These are phyloP conservation scores for Albula goreensis DNA, from an alignment of 2,113 vertebrate species.

Conservation along the genomic window DNA sequence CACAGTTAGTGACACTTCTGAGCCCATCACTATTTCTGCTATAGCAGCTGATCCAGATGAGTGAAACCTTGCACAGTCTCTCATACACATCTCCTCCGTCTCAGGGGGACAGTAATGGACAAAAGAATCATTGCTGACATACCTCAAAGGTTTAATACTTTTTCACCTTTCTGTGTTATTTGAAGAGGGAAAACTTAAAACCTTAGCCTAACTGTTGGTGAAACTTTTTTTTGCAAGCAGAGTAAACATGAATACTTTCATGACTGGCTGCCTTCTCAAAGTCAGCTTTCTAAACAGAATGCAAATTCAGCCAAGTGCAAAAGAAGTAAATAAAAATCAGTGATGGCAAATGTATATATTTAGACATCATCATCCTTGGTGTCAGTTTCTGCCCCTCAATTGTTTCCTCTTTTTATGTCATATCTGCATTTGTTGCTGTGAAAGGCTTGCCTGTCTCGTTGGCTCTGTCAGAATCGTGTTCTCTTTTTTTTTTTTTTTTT, in stretches of 20 bases:
- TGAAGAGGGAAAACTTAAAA: background rate
- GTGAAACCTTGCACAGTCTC: background rate
- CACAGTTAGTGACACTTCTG: slow-evolving; percentile 23
- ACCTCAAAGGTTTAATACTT: background rate
- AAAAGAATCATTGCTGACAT: background rate
- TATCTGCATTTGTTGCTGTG: background rate
- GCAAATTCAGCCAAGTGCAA: background rate
- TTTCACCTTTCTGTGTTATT: background rate
- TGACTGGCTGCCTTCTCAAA: background rate
- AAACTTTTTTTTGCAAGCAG: background rate
- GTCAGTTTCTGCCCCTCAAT: background rate
- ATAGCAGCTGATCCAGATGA: background rate
- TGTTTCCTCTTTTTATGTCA: background rate
- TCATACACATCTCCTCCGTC: too few relatives aligned
- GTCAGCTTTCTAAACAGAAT: background rate
- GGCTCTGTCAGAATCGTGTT: background rate
- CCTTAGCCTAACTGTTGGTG: background rate
- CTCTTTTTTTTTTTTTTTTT: background rate
- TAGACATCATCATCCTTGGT: background rate
- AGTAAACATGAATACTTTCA: background rate
- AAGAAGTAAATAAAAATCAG: background rate
- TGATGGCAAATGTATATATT: too few relatives aligned
- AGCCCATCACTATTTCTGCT: slow-evolving; percentile 11
- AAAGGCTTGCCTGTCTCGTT: background rate
- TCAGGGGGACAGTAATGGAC: too few relatives aligned